A percentile compares a stretch with the other conserved stretches of the same genome.
These are phyloP conservation scores for Trissoscelio sp. DNA, from an alignment of 2,888 invertebrate species.

Conservation along the genomic window DNA sequence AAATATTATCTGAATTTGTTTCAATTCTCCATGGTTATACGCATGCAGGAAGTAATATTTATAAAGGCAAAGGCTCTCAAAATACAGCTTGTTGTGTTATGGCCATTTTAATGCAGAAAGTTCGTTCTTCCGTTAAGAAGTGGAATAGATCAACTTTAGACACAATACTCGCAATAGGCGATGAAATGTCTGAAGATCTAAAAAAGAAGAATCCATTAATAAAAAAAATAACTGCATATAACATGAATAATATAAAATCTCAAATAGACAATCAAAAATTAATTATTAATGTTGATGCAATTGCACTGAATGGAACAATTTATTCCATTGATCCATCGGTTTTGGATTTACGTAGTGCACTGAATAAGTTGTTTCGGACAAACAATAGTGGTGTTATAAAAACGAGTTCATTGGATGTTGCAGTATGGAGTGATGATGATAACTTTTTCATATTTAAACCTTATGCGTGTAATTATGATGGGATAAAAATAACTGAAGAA, in stretches of 20 bases:
- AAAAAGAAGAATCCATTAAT: slow-evolving; percentile 74
- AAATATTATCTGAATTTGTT: slow-evolving; percentile 65
- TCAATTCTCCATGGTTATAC: slow-evolving; percentile 78
- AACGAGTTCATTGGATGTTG: slow-evolving; percentile 80
- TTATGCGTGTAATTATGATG: slow-evolving; percentile 80
- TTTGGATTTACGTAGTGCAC: slow-evolving; percentile 74
- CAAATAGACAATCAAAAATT: slow-evolving; percentile 72
- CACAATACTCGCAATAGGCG: slow-evolving; percentile 76
- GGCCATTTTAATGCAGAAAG: slow-evolving; percentile 76
- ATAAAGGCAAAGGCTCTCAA: slow-evolving; percentile 78
- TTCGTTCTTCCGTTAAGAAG: slow-evolving; percentile 75
- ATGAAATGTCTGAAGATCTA: slow-evolving; percentile 72
- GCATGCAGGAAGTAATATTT: slow-evolving; percentile 75
- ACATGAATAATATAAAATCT: slow-evolving; percentile 72
- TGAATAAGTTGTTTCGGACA: slow-evolving; percentile 78
- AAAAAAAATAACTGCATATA: slow-evolving; percentile 75
- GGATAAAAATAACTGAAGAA: slow-evolving; percentile 61
- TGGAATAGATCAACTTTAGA: slow-evolving; percentile 79
- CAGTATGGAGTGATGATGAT: slow-evolving; percentile 86
- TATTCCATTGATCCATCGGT: slow-evolving; percentile 75
- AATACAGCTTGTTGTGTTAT: slow-evolving; percentile 77
- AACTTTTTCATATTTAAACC: slow-evolving; percentile 87
- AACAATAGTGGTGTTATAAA: slow-evolving; percentile 78
- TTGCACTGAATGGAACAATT: slow-evolving; percentile 78
- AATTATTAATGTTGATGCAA: slow-evolving; percentile 76